phyloP scores from a whole-genome alignment of 2,888 invertebrate species.

The Trimorus sp. region DNA sequence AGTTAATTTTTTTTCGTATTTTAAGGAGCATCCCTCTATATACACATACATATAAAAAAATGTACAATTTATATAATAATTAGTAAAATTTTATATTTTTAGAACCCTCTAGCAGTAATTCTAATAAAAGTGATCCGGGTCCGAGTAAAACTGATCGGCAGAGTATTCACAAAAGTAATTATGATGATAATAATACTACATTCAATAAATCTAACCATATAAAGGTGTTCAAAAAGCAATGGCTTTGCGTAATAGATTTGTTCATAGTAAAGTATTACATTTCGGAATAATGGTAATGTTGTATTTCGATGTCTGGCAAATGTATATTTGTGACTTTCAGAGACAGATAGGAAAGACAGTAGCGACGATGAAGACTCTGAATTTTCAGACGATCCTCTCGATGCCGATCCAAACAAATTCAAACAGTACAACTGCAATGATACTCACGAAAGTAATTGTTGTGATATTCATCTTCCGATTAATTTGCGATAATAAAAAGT shows the following conservation, averaged over 20 bases:
- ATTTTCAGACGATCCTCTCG: slow-evolving; percentile 44
- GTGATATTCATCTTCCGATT: slow-evolving; percentile 4
- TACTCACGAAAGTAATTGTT: slow-evolving; percentile 73
- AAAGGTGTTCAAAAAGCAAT: too few species aligned
- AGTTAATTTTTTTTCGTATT: slow-evolving; percentile 5
- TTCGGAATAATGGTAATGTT: too few species aligned
- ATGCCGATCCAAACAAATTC: slow-evolving; percentile 42
- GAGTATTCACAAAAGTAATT: slow-evolving; percentile 73
- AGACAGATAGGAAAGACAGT: slow-evolving; percentile 14
- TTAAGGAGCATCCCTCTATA: too few species aligned
- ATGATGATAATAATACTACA: neutral
- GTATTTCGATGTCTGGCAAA: too few species aligned
- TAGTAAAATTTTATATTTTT: slow-evolving; percentile 26
- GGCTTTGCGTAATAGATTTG: too few species aligned
- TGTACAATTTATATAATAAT: slow-evolving; percentile 1
- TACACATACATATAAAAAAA: too few species aligned
- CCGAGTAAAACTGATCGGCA: slow-evolving; percentile 65
- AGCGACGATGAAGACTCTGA: slow-evolving; percentile 61
- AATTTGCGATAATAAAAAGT: neutral
- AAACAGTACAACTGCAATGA: slow-evolving; percentile 63
- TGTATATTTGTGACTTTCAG: slow-evolving; percentile 6
- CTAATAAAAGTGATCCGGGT: slow-evolving; percentile 69
- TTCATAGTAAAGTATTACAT: too few species aligned
- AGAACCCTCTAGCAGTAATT: slow-evolving; percentile 76
- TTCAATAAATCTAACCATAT: neutral